These are phyloP conservation scores for Syrista parreyssii DNA, from an alignment of 2,888 invertebrate genomes.

Conservation along the genomic window DNA sequence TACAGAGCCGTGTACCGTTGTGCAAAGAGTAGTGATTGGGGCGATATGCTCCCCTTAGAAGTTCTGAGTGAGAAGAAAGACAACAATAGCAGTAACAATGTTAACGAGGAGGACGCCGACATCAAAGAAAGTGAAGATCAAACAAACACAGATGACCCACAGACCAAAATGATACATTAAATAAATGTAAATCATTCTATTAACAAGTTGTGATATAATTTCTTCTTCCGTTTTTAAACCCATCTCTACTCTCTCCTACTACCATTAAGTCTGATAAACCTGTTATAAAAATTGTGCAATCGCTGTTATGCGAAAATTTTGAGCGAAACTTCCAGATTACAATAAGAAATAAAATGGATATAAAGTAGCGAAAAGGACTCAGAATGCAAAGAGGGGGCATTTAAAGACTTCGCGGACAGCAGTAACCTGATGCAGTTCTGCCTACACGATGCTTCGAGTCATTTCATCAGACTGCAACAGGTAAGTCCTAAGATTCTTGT, in stretches of 20 bases:
- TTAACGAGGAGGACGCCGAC: not conserved
- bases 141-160: not conserved
- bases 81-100: not conserved
- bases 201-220: not conserved
- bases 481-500: not conserved
- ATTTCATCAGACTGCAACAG: conserved; percentile 28
- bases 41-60: conserved; percentile 80
- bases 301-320: not conserved
- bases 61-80: conserved; percentile 39
- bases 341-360: not conserved
- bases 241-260: not conserved
- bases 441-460: conserved; percentile 36
- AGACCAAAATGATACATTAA: not conserved
- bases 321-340: not conserved
- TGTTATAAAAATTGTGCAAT: not conserved
- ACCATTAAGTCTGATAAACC: not conserved
- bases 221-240: not conserved
- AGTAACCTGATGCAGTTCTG: conserved; percentile 37
- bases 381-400: conserved; percentile 14
- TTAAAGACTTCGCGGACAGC: conserved; percentile 43
- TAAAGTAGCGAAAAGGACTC: not conserved
- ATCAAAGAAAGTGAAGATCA: not conserved
- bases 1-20: conserved; percentile 77
- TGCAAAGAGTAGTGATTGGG: conserved; percentile 81
- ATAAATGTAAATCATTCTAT: not conserved